Evolutionary conservation across 2,888 invertebrate species (phyloP), one percentile per base, ranked within the genome.

Genomic region (Philereme vetulata): DNA sequence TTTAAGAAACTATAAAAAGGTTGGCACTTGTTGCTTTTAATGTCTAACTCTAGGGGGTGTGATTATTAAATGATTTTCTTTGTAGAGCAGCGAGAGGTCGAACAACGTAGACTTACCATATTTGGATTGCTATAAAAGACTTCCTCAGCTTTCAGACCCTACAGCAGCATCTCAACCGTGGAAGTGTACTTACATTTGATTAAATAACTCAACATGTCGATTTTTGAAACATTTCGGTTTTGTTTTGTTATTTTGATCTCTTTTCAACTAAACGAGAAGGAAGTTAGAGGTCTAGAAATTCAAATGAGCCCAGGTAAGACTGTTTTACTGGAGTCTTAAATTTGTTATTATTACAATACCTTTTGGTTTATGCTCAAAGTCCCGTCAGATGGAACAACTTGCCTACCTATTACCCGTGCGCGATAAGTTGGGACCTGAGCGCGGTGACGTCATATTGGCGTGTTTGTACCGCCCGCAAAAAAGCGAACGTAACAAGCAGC

Each of bases 251-350:
- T 82, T 45, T 64, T 85, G 40, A 72, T 72, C 43, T 69, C 77
- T 51, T 78, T 74, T 65, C 73, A 81, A 52, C 53, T 88, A 42
- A 76, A 79, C 60, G 74, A 82, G 21, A 84, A 78, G 56, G 64
- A 70, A 51, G 83, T 82, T 3, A 75, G 66, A 48, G 81, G 84
- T 9, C 82, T 88, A 62, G 90, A 90, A 76, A 73, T 90, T 33
- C 81, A 85, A 63, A 62, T 87, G 49, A 78, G 82, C 35, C 83
- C 88, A 75, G 88, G 90, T 90, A 78, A 67, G 44, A 44, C 4
- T 4, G 6, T 7, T 8, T 40, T 9, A 40, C 6, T 36, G 36
- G 1, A 1, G 36, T 2, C 8, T 36, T 36, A 7, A 36, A 36
- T n/a, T n/a, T 1, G 8, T 36, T 6, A 3, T 21, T 21, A 21